A percentile compares a stretch with the other conserved stretches of the same genome.
phyloP scores from a whole-genome alignment of 2,888 invertebrate species.

The Epistrophe grossulariae region DNA sequence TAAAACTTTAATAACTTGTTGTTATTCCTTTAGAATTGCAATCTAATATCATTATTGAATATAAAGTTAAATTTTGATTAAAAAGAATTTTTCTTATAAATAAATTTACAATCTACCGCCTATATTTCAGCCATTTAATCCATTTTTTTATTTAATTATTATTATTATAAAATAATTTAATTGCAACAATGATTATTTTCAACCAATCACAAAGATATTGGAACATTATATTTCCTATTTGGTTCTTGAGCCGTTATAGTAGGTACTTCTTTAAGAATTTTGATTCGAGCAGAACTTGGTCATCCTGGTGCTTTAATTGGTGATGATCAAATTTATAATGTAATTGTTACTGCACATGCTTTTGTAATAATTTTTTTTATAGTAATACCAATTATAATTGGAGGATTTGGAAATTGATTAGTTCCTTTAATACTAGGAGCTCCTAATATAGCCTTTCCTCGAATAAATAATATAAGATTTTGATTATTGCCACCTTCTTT shows the following conservation, averaged over 20 bases:
- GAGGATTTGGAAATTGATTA: slow-evolving; percentile 93
- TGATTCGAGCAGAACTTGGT: slow-evolving; percentile 90
- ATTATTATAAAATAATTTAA: neutral
- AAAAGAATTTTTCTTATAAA: slow-evolving; percentile 85
- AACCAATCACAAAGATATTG: slow-evolving; percentile 91
- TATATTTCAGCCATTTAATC: slow-evolving; percentile 87
- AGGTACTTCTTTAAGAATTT: slow-evolving; percentile 88
- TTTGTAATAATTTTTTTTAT: slow-evolving; percentile 94
- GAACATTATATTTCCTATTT: slow-evolving; percentile 89
- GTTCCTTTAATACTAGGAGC: slow-evolving; percentile 90
- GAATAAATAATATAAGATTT: slow-evolving; percentile 94
- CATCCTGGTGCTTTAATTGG: slow-evolving; percentile 88
- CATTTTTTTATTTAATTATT: too few relatives aligned
- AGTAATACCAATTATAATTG: slow-evolving; percentile 90
- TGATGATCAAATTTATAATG: slow-evolving; percentile 91
- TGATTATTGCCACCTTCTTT: slow-evolving; percentile 90
- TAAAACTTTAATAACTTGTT: slow-evolving; percentile 64
- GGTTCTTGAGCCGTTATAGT: slow-evolving; percentile 89
- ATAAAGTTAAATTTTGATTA: slow-evolving; percentile 83
- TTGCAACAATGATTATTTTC: slow-evolving; percentile 88
- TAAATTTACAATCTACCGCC: slow-evolving; percentile 88
- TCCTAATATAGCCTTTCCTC: slow-evolving; percentile 92
- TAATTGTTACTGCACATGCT: slow-evolving; percentile 91
- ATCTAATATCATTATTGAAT: slow-evolving; percentile 85
- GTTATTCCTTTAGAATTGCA: slow-evolving; percentile 86